Evolutionary conservation across 2,113 vertebrate genomes (phyloP), one percentile per base, ranked within the genome.

Genomic region (Periophthalmus modestus): DNA sequence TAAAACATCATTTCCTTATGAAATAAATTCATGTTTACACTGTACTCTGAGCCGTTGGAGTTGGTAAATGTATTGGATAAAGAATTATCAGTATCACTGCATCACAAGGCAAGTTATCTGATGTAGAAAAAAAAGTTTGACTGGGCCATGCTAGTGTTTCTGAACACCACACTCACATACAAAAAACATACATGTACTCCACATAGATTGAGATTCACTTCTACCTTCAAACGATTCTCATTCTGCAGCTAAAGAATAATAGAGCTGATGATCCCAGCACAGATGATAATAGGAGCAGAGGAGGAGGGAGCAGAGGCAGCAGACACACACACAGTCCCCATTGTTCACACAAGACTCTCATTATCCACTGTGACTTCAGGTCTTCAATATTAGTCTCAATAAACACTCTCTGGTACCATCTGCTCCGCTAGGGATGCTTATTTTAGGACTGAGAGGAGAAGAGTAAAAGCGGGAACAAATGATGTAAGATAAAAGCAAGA

Each of bases 381-480:
- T 85, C 90, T 87, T 84, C 80, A 78, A 77, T 84, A 87, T 86
- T 85, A 89, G 85, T 88, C 83, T 80, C 86, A 89, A 88, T 81
- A 87, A 87, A 85, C 70, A 76, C 85, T 81, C 77, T 73, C 69
- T 76, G 81, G 65, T 71, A 78, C 85, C 87, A 88, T 91, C 85
- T 89, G 81, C 76, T 89, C 80, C 75, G 61, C 66, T 78, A 78
- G 72, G 75, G 79, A 7, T 74, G 43, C 61, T 78, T 83, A 89
- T 89, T 86, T 86, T 82, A 77, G 71, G 79, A 83, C 74, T 68
- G 59, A 80, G 68, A 87, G 66, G 75, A 71, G 72, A 69, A 59
- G 54, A 77, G 1, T 62, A 57, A 57, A 68, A 54, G 36, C 66
- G 72, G 71, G 47, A 71, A 68, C 62, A 77, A 76, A 83, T 55